A percentile compares a stretch with the other conserved stretches of the same genome.
phyloP scores from a whole-genome alignment of 2,888 invertebrate genomes.

The Tinea pellionella region DNA sequence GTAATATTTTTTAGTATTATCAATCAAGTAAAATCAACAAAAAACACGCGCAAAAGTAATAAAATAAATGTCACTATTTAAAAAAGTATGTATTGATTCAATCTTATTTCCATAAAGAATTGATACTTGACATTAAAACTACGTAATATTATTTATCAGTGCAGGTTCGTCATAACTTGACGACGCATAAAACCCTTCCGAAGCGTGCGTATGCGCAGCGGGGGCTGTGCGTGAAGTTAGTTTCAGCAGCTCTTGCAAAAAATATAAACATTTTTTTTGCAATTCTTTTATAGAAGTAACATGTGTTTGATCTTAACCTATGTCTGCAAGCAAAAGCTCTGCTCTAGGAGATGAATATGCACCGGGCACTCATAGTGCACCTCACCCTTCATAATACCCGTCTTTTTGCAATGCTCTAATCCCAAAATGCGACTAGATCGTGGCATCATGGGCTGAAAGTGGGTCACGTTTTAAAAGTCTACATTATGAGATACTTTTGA shows the following conservation, averaged over 20 bases:
- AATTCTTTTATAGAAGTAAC: too few species aligned
- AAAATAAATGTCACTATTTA: background rate
- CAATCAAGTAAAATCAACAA: background rate
- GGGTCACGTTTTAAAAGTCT: too few species aligned
- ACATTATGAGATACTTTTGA: too few species aligned
- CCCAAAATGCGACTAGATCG: too few species aligned
- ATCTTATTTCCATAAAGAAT: conserved; percentile 13
- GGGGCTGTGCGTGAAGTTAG: background rate
- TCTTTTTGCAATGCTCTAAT: too few species aligned
- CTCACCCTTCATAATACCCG: too few species aligned
- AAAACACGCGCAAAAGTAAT: background rate
- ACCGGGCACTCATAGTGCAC: too few species aligned
- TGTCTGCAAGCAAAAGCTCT: too few species aligned
- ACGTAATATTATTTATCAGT: conserved; percentile 8
- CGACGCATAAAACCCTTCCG: conserved; percentile 9
- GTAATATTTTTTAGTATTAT: background rate
- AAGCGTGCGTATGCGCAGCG: conserved; percentile 3
- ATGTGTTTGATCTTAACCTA: too few species aligned
- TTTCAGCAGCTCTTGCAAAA: background rate
- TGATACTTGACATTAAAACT: conserved; percentile 7
- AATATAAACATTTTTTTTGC: conserved; percentile 1
- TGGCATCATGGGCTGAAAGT: too few species aligned
- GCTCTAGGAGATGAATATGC: too few species aligned
- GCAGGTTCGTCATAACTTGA: conserved; percentile 9
- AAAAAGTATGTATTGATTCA: background rate